phyloP scores from a whole-genome alignment of 35 echinoderm and acorn worm species.

The Ophioderma brevispina region DNA sequence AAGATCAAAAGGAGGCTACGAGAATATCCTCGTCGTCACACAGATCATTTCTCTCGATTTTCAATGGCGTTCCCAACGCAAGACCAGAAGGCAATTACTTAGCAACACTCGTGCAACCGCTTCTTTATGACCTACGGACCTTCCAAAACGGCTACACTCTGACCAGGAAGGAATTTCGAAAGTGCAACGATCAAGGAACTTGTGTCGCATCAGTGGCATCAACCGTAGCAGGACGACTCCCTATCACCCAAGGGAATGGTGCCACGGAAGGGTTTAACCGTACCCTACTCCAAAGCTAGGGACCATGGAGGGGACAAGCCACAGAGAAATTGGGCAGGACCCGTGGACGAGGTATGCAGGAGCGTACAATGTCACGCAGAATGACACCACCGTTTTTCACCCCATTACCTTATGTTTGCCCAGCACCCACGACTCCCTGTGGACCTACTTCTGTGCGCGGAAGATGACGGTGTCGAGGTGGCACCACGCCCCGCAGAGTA shows the following conservation, averaged over 20 bases:
- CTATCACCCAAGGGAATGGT: conserved; percentile 62
- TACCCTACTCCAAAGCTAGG: conserved; percentile 53
- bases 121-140: conserved; percentile 50
- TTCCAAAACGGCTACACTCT: conserved; percentile 37
- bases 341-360: background rate
- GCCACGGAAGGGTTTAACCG: conserved; percentile 53
- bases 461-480: too few species aligned
- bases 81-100: too few species aligned
- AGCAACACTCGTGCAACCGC: background rate
- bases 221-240: conserved; percentile 41
- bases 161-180: conserved; percentile 52
- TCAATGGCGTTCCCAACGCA: too few species aligned
- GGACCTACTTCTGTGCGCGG: too few species aligned
- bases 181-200: background rate
- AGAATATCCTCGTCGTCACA: too few species aligned
- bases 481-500: too few species aligned
- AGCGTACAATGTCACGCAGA: conserved; percentile 12
- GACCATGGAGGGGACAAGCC: conserved; percentile 15
- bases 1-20: too few species aligned
- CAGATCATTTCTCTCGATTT: too few species aligned
- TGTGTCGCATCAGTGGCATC: conserved; percentile 39
- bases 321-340: conserved; percentile 28
- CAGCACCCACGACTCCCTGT: too few species aligned
- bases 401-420: too few species aligned
- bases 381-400: background rate